Conservation (phyloP, 2,888 invertebrate genomes). For the Chaitophorus viminalis region DNA sequence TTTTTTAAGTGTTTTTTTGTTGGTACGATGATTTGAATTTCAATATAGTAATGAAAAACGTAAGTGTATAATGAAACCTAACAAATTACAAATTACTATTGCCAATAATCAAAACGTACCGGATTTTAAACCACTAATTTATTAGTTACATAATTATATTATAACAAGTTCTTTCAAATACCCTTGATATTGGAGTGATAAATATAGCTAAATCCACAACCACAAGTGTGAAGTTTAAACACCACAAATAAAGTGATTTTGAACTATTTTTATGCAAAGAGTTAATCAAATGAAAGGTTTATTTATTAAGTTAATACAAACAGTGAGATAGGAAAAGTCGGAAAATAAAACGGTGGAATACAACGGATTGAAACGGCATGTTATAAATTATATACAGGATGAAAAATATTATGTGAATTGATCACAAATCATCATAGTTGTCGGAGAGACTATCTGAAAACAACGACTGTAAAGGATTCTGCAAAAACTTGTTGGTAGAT, state of each 20-base stretch:
- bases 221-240: background rate
- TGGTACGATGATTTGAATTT: too few species aligned
- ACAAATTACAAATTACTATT: too few species aligned
- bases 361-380: background rate
- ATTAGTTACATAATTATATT: too few species aligned
- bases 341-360: background rate
- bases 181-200: too few species aligned
- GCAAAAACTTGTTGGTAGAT: background rate
- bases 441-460: background rate
- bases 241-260: background rate
- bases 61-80: too few species aligned
- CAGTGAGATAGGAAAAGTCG: background rate
- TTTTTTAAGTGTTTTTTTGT: too few species aligned
- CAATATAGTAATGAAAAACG: too few species aligned
- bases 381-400: background rate
- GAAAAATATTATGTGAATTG: background rate
- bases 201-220: background rate
- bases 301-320: conserved; percentile 6
- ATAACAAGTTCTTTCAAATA: too few species aligned
- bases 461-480: background rate
- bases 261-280: background rate
- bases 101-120: too few species aligned
- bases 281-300: conserved; percentile 12
- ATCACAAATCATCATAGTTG: background rate
- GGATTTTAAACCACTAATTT: too few species aligned